phyloP scores from a whole-genome alignment of 2,888 invertebrate genomes.

The Mystacides longicornis region DNA sequence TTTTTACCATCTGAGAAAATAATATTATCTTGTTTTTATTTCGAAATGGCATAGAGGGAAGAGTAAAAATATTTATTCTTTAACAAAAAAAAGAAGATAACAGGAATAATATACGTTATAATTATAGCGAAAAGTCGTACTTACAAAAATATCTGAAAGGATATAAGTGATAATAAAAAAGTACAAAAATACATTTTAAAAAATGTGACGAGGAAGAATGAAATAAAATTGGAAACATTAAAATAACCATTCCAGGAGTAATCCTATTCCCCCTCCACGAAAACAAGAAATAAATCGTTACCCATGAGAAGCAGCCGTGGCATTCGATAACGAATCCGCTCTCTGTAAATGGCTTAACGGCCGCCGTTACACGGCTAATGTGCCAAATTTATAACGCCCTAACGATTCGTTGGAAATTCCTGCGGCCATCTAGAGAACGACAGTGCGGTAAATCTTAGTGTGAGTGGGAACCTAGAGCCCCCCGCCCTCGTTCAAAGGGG shows the following conservation, averaged over 20 bases:
- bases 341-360: constrained; percentile 23
- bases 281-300: constrained; percentile 1
- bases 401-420: constrained; percentile 21
- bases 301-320: constrained; percentile 7
- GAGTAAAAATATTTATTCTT: no score
- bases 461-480: no score
- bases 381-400: constrained; percentile 25
- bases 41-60: no score
- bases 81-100: no score
- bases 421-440: constrained; percentile 8
- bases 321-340: constrained; percentile 19
- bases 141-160: no score
- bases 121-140: no score
- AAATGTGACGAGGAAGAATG: neutral
- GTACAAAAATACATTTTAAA: no score
- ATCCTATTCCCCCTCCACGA: neutral
- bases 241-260: neutral
- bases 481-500: neutral
- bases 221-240: neutral
- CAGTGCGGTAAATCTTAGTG: constrained; percentile 6
- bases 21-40: no score
- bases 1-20: no score
- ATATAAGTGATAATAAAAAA: no score
- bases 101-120: no score
- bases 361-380: constrained; percentile 25